Base-by-base conservation (phyloP, 2,797 vertebrate genomes). In the Premnoplex brunnescens region DNA sequence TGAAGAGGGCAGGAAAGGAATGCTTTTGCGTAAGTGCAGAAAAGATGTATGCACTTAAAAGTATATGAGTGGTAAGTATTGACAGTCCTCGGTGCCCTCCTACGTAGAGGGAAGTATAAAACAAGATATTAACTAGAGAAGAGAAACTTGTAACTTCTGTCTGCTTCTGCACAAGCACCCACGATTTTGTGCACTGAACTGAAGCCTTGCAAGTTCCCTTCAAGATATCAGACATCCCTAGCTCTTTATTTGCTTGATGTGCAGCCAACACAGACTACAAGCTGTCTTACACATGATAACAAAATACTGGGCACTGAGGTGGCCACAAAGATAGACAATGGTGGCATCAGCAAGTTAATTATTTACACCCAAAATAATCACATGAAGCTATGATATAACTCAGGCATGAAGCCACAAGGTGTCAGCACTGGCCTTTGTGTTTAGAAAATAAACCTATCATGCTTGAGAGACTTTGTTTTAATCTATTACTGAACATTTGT, bases 381-480 rank as follows among this genome's bases (percentile, higher is more conserved):
- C 11, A 34, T 1, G 22, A 44, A 87, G 46, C 28, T 44, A 22
- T 16, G 23, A 82, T 79, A 24, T 56, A 85, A 68, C 46, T 58
- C 51, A 24, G 23, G 21, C 85, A 59, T 0, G 0, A 85, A 93
- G 52, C 96, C 96, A 95, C 94, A 87, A 96, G 96, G 84, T 93
- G 96, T 95, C 95, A 96, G 91, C 75, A 89, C 27, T 52, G 36
- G 14, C 48, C 59, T 67, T 10, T 0, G 0, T 51, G 34, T 76
- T 69, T 52, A 72, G 74, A 87, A 82, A 85, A 59, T 19, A 49
- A 63, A 19, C 8, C 8, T 32, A 15, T 9, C 4, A 48, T 80
- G 22, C 22, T 18, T 9, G 14, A 63, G 21, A 62, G 8, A 9
- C 26, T 44, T 23, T 12, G 14, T 88, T 91, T 63, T 22, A 60